Base-by-base conservation (phyloP, 2,113 vertebrate genomes). In the Aphelocoma coerulescens region DNA sequence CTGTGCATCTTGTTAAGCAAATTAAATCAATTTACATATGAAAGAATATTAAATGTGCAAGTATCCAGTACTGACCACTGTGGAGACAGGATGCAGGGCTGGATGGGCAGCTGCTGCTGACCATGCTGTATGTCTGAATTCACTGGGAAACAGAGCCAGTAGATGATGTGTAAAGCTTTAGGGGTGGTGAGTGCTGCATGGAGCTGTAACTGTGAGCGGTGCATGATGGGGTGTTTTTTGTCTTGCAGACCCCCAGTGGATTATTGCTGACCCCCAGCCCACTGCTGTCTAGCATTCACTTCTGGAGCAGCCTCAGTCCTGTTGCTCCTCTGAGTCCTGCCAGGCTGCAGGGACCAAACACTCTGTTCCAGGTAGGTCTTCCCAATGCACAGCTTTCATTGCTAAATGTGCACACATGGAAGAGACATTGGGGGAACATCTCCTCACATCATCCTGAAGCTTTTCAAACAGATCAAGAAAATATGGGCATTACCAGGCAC, bases 221-320 rank as follows among this genome's bases (percentile, higher is more conserved):
- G 55, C 10, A 3, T 91, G 81, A 72, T 2, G 16, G 12, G 16
- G 19, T 74, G 19, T 28, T 46, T 78, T 97, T 77, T 96, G 73
- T 96, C 85, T 94, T 97, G 46, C 97, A 99, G 99, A 99, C 99
- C 95, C 99, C 98, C 55, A 99, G 87, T 63, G 99, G 99, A 97
- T 96, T 99, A 97, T 97, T 99, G 96, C 97, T 99, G 98, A 98
- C 99, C 73, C 99, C 99, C 62, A 99, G 99, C 96, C 99, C 99
- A 0, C 98, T 99, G 95, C 97, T 99, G 73, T 99, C 99, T 68
- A 99, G 99, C 95, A 99, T 99, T 95, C 99, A 99, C 85, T 99
- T 99, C 98, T 99, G 99, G 99, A 99, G 99, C 98, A 99, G 99
- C 95, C 97, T 99, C 85, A 99, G 99, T 81, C 99, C 99, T 17